phyloP scores from a whole-genome alignment of 2,888 invertebrate genomes.

The Nymphalis polychloros region DNA sequence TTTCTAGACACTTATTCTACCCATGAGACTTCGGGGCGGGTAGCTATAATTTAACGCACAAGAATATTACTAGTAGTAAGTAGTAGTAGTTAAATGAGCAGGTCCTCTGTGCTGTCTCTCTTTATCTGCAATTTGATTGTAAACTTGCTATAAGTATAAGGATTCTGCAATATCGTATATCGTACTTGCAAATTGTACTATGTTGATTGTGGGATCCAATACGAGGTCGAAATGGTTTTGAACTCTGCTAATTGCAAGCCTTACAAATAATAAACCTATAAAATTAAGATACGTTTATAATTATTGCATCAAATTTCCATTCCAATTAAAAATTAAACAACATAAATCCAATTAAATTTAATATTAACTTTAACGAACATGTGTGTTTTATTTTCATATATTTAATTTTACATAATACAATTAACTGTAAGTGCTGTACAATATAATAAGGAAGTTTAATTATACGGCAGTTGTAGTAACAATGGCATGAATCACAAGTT shows the following conservation, averaged over 20 bases:
- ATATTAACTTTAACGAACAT: no score
- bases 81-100: no score
- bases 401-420: not conserved
- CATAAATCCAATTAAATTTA: no score
- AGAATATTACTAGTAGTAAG: no score
- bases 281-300: constrained; percentile 12
- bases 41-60: no score
- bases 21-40: no score
- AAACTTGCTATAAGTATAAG: not conserved
- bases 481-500: constrained; percentile 37
- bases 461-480: constrained; percentile 23
- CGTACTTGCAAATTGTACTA: constrained; percentile 15
- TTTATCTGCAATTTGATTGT: no score
- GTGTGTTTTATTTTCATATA: no score
- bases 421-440: not conserved
- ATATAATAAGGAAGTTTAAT: constrained; percentile 24
- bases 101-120: no score
- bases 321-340: not conserved
- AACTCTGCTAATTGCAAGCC: constrained; percentile 33
- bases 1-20: no score
- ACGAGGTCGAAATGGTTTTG: constrained; percentile 27
- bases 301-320: constrained; percentile 10
- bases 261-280: constrained; percentile 38
- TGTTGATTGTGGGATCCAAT: constrained; percentile 33
- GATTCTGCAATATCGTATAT: constrained; percentile 20